These are phyloP conservation scores for Syrphus vitripennis DNA, from an alignment of 2,888 invertebrate genomes.

Conservation along the genomic window DNA sequence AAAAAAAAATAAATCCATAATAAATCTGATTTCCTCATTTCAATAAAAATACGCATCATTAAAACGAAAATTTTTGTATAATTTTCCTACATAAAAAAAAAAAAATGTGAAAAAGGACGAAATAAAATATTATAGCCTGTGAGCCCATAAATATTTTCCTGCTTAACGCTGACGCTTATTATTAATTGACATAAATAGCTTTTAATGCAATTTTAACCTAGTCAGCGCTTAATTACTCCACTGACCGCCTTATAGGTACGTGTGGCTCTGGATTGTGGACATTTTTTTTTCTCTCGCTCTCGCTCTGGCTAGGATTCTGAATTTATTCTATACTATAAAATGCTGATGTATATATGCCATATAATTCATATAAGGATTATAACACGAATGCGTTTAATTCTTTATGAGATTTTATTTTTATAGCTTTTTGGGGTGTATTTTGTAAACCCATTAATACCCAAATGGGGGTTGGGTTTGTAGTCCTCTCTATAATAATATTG, in stretches of 20 bases:
- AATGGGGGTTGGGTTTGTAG: background rate
- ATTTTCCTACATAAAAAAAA: background rate
- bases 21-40: slow-evolving; percentile 17
- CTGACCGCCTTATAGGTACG: slow-evolving; percentile 53
- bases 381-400: slow-evolving; percentile 41
- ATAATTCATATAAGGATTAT: slow-evolving; percentile 61
- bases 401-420: slow-evolving; percentile 49
- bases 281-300: too few species aligned
- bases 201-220: slow-evolving; percentile 69
- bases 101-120: background rate
- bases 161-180: slow-evolving; percentile 58
- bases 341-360: slow-evolving; percentile 36
- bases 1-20: background rate
- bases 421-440: background rate
- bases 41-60: slow-evolving; percentile 36
- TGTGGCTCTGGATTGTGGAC: background rate
- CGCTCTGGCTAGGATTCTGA: background rate
- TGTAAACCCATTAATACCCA: too few species aligned
- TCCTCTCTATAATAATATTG: background rate
- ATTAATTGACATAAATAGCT: slow-evolving; percentile 66
- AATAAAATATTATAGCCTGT: slow-evolving; percentile 5
- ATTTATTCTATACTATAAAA: background rate
- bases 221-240: slow-evolving; percentile 61
- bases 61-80: slow-evolving; percentile 6
- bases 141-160: slow-evolving; percentile 21